Base-by-base conservation (phyloP, 2,797 vertebrate genomes). In the Eulemur coronatus region DNA sequence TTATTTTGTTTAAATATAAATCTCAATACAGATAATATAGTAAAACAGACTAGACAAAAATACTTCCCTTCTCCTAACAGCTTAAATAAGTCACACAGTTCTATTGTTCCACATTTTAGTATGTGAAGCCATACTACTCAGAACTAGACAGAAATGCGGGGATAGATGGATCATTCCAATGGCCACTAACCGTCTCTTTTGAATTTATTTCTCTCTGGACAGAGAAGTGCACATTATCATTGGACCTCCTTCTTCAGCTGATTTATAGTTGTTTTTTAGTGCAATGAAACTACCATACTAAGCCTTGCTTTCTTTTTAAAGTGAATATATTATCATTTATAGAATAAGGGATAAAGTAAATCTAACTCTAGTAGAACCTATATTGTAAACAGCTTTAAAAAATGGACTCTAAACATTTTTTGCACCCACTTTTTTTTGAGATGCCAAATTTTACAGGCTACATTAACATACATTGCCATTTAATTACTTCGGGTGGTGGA, bases 261-360 rank as follows among this genome's bases (percentile, higher is more conserved):
- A 94, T 96, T 96, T 95, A 94, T 96, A 93, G 57, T 48, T 91
- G 63, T 95, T 79, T 91, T 91, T 93, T 63, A 87, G 63, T 94
- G 59, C 79, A 89, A 73, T 95, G 95, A 93, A 96, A 63, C 80
- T 89, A 91, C 76, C 41, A 89, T 63, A 78, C 59, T 94, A 79
- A 91, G 43, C 63, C 92, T 92, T 92, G 24, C 84, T 97, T 97
- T 95, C 55, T 81, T 97, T 89, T 95, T 78, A 75, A 89, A 96
- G 75, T 69, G 70, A 93, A 95, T 86, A 82, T 92, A 79, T 95
- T 96, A 89, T 89, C 70, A 87, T 97, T 95, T 96, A 65, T 84
- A 92, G 86, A 92, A 80, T 93, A 95, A 96, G 5, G 22, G n/a
- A 86, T 97, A 91, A 96, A 94, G 59, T 26, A 95, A 80, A 92